Base-by-base conservation (phyloP, 2,113 vertebrate species). In the Hystrix cristata region DNA sequence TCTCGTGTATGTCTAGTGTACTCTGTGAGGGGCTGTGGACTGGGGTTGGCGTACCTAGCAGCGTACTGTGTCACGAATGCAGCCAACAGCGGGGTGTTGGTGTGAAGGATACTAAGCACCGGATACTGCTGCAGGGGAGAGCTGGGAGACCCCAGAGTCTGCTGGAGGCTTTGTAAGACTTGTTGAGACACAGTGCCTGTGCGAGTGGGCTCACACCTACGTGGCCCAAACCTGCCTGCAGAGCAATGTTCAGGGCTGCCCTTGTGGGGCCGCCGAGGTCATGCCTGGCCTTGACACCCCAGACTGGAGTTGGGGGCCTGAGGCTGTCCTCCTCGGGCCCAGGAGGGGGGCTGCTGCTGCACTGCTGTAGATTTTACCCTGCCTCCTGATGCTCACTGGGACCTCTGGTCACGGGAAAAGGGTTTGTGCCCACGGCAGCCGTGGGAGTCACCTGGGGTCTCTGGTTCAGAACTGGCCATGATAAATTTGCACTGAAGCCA, bases 21-120 rank as follows among this genome's bases (percentile, higher is more conserved):
- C 99, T 99, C 99, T 99, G 99, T 99, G 99, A 98, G 98, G n/a
- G 98, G 98, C 19, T 99, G 99, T 0, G 98, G 98, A 69, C 98
- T 98, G 46, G 99, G 99, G 53, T 86, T 99, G 1, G 99, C 99
- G 4, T 99, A 99, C 97, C 99, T 99, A 97, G 99, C 99, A 0
- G 99, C 99, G 93, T 99, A 98, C 98, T 99, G 99, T 96, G 99
- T 99, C 97, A 99, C 99, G 97, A 99, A 99, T 8, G 99, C 99
- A 0, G 99, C 99, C 99, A 99, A 99, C 48, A 99, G 99, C 87
- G 99, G 99, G 59, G 99, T 99, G 96, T 99, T 99, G 98, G 99
- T 99, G 27, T 99, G 99, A 59, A 99, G 99, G 97, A 99, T 99
- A 98, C 99, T 99, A 85, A 99, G 99, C 98, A 99, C 99, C 98